Evolutionary conservation across 1,140 invertebrate genomes (phyloP).

Genomic region (Zaprionus gabonicus): DNA sequence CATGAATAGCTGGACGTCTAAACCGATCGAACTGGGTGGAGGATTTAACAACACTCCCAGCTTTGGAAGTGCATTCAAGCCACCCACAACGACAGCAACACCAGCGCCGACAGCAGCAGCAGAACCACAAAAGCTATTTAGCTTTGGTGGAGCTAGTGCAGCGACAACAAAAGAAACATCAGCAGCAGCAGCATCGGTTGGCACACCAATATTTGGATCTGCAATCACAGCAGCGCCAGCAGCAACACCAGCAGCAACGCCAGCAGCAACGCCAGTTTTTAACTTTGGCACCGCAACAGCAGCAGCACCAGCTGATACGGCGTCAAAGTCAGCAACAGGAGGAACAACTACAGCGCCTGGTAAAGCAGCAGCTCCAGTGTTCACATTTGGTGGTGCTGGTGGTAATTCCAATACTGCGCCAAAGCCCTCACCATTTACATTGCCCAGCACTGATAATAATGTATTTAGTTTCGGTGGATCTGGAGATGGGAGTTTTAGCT

Average conservation of each 20-base stretch:
- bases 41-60: constrained; percentile 3
- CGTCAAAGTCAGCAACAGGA: constrained; percentile 17
- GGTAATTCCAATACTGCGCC: neutral
- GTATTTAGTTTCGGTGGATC: constrained; percentile 51
- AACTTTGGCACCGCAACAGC: constrained; percentile 13
- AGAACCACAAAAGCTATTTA: constrained; percentile 13
- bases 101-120: constrained; percentile 1
- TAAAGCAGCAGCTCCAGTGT: neutral
- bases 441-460: constrained; percentile 20
- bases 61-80: constrained; percentile 27
- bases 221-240: constrained; percentile 15
- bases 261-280: constrained; percentile 7
- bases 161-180: neutral
- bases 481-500: constrained; percentile 34
- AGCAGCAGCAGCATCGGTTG: constrained; percentile 5
- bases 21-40: neutral
- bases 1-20: neutral
- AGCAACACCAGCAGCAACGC: neutral
- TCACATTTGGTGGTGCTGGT: neutral
- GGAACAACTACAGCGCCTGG: constrained; percentile 1
- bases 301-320: neutral
- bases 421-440: constrained; percentile 21
- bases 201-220: constrained; percentile 31
- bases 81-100: neutral
- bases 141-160: constrained; percentile 14